Evolutionary conservation across 2,888 invertebrate genomes (phyloP), one percentile per base, ranked within the genome.

Genomic region (Eupithecia subumbrata): DNA sequence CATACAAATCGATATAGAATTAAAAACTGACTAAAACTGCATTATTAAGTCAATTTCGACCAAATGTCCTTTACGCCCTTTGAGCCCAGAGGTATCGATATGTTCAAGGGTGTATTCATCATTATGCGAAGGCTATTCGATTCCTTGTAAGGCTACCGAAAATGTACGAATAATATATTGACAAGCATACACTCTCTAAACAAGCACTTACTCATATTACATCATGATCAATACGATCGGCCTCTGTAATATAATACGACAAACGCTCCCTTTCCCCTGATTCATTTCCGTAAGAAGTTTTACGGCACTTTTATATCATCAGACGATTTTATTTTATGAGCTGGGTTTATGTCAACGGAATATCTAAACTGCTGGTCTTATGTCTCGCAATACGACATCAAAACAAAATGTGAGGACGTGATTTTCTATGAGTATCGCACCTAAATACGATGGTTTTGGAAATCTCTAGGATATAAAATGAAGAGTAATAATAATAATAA

Each of bases 311-410:
- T 77, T 77, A 77, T 77, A 64, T 73, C 73, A 75, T 75, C 75
- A 71, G 75, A 75, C 73, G 73, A 71, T 73, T 77, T 77, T 75
- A 75, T 75, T 77, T 77, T 77, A 77, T 71, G 77, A 69, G 70
- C 14, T 71, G 63, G 73, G 40, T 77, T 77, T 75, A 77, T 77
- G 77, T 75, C 76, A 48, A 72, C 43, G 45, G 75, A 77, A 77
- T 75, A 75, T 75, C 72, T 77, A 73, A 75, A 75, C 63, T 74
- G 73, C 18, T 72, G 60, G 72, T 72, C 64, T 69, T 69, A 74
- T 77, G 71, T 71, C 73, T 67, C 52, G 69, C 56, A 64, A 66
- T 67, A 71, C n/a, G 73, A 73, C 71, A 75, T 75, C 73, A 73
- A 75, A 77, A 72, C 71, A 75, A 75, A 75, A 77, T 73, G 64